Conservation (phyloP, 2,113 vertebrate genomes). For the Todiramphus chloris region DNA sequence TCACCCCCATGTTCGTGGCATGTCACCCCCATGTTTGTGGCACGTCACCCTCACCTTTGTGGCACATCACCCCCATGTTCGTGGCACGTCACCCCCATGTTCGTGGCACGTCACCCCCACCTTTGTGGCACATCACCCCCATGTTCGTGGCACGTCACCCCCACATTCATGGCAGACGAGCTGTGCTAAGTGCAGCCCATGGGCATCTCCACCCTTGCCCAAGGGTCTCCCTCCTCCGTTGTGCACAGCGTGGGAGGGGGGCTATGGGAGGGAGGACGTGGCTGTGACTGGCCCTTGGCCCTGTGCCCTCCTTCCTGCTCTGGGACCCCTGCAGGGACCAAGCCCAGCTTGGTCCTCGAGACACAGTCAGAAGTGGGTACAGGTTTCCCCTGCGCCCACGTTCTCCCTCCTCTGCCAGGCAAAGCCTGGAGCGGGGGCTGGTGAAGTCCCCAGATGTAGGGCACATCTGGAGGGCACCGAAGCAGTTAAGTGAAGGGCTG, state of each 20-base stretch:
- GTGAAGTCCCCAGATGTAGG: neutral
- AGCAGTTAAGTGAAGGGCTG: constrained; percentile 51
- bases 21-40: neutral
- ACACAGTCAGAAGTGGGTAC: neutral
- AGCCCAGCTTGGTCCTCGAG: neutral
- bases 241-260: neutral
- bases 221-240: neutral
- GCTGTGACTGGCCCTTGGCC: neutral
- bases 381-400: neutral
- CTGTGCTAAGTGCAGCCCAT: accelerated
- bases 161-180: accelerated
- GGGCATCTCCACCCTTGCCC: neutral
- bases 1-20: neutral
- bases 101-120: neutral
- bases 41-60: neutral
- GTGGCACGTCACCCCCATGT: too few relatives aligned
- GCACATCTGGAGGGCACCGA: constrained; percentile 44
- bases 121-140: neutral
- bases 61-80: neutral
- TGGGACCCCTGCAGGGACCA: neutral
- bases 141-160: neutral
- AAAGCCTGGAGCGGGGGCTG: neutral
- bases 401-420: neutral
- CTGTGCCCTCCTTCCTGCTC: accelerated
- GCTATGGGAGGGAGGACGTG: neutral